A percentile compares a stretch with the other conserved stretches of the same genome.
phyloP scores from a whole-genome alignment of 2,797 vertebrate species.

The Toxotes lorentzi region DNA sequence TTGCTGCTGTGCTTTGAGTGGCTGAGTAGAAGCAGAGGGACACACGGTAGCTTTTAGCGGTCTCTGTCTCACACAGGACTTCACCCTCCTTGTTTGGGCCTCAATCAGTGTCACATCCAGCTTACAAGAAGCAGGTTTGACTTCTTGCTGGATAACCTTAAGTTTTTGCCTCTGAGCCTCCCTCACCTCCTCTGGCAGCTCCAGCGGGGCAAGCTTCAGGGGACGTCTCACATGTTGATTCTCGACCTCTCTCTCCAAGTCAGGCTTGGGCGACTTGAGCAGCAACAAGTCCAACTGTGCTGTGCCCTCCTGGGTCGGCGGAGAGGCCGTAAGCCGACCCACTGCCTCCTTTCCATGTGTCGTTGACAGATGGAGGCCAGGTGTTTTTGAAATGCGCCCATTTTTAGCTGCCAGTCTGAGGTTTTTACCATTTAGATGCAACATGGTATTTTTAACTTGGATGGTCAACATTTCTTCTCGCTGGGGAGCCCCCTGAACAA shows the following conservation, averaged over 20 bases:
- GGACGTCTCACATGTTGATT: constrained; percentile 75
- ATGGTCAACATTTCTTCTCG: constrained; percentile 68
- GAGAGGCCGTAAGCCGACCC: constrained; percentile 58
- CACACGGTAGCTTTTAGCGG: constrained; percentile 28
- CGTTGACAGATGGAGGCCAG: constrained; percentile 72
- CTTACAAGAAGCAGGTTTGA: constrained; percentile 68
- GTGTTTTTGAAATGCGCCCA: constrained; percentile 71
- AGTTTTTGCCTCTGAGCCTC: constrained; percentile 86
- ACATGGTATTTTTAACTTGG: constrained; percentile 77
- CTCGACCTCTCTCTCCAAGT: constrained; percentile 48
- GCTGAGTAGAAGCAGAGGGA: constrained; percentile 35
- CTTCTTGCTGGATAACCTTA: constrained; percentile 74
- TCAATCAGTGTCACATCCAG: constrained; percentile 48
- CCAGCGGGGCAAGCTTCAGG: constrained; percentile 85
- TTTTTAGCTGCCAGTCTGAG: constrained; percentile 81
- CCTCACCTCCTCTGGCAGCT: constrained; percentile 82
- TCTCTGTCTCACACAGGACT: constrained; percentile 38
- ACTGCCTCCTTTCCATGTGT: constrained; percentile 54
- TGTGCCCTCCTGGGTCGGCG: constrained; percentile 44
- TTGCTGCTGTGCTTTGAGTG: constrained; percentile 46
- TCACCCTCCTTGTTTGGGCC: constrained; percentile 44
- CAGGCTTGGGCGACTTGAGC: constrained; percentile 48
- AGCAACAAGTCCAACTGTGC: constrained; percentile 50
- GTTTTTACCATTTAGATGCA: constrained; percentile 79
- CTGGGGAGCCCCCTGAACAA: constrained; percentile 67